These are phyloP conservation scores for Atlantisia rogersi DNA, from an alignment of 2,113 vertebrate species.

Conservation along the genomic window DNA sequence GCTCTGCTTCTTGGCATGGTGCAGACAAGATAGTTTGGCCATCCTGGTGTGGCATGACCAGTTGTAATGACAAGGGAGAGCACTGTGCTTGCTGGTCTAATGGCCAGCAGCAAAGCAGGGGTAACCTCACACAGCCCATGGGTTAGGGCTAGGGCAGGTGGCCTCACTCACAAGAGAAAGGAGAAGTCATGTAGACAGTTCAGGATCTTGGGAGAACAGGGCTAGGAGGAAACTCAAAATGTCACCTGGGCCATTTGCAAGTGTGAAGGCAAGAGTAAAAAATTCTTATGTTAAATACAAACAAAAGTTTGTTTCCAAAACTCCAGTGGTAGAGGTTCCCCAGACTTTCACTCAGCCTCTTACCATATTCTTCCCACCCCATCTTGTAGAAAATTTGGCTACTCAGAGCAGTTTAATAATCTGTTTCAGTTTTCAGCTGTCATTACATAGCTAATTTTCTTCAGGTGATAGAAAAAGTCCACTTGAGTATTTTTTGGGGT, in stretches of 20 bases:
- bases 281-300: background rate
- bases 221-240: background rate
- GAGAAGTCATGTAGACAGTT: background rate
- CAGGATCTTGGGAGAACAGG: background rate
- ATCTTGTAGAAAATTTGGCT: background rate
- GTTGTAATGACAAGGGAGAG: background rate
- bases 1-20: background rate
- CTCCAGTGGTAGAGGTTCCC: background rate
- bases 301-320: background rate
- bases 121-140: background rate
- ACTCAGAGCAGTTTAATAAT: background rate
- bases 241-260: background rate
- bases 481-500: background rate
- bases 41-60: fast-evolving
- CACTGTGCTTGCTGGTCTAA: fast-evolving
- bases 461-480: background rate
- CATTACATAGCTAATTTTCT: background rate
- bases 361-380: background rate
- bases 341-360: background rate
- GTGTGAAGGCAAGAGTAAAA: background rate
- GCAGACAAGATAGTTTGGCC: background rate
- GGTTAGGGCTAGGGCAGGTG: background rate
- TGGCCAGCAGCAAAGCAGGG: background rate
- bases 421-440: background rate
- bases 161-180: background rate